Conservation (phyloP, 2,888 invertebrate species). For the Flabesymbios commensalis region DNA sequence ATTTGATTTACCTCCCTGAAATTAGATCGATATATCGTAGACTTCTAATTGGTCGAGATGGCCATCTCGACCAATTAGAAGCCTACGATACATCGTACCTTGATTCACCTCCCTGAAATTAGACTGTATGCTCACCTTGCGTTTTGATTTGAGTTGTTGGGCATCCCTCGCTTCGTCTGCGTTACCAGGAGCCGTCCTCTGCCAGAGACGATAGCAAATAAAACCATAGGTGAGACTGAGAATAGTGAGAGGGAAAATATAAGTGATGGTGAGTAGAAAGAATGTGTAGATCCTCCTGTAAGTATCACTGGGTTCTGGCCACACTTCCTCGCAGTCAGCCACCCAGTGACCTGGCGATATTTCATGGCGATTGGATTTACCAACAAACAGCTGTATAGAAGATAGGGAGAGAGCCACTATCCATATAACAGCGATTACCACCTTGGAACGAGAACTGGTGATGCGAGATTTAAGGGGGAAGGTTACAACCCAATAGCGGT, state of each 20-base stretch:
- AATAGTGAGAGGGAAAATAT: constrained; percentile 59
- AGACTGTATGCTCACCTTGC: too few species aligned
- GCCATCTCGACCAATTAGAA: too few species aligned
- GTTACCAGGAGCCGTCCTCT: constrained; percentile 62
- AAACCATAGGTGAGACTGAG: constrained; percentile 62
- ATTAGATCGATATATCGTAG: too few species aligned
- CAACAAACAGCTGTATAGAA: constrained; percentile 58
- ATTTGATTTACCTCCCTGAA: too few species aligned
- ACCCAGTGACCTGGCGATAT: constrained; percentile 12
- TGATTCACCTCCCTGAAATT: too few species aligned
- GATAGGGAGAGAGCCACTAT: constrained; percentile 56
- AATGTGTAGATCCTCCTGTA: constrained; percentile 48
- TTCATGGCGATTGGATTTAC: constrained; percentile 29
- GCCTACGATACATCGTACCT: too few species aligned
- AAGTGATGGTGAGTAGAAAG: constrained; percentile 48
- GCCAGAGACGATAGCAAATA: constrained; percentile 62
- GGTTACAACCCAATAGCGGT: constrained; percentile 57
- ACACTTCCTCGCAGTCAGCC: constrained; percentile 41
- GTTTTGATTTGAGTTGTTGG: constrained; percentile 60
- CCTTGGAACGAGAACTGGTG: constrained; percentile 58
- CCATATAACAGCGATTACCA: constrained; percentile 62
- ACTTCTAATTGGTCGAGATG: too few species aligned
- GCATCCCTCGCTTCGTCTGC: constrained; percentile 61
- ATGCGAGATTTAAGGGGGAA: constrained; percentile 58
- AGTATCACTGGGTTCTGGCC: constrained; percentile 47